These are phyloP conservation scores for Drosophila pruinosa DNA, from an alignment of 1,140 invertebrate species.

Conservation along the genomic window DNA sequence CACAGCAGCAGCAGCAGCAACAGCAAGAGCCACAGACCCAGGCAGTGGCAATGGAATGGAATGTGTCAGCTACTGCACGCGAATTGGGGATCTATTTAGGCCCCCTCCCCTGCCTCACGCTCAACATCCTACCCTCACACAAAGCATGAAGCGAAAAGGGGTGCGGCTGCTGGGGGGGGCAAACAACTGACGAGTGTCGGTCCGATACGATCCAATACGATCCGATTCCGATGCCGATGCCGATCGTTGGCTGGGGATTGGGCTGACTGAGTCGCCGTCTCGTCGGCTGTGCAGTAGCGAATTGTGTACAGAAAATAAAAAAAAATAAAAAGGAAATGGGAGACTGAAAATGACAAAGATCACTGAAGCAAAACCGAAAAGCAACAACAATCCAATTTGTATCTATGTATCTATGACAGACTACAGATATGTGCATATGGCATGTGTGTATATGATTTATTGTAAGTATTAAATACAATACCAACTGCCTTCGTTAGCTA, in stretches of 20 bases:
- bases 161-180: conserved; percentile 40
- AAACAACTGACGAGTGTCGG: conserved; percentile 20
- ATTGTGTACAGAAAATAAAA: conserved; percentile 31
- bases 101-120: background rate
- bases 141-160: conserved; percentile 37
- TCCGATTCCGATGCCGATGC: conserved; percentile 19
- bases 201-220: conserved; percentile 21
- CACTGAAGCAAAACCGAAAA: conserved; percentile 76
- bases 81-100: conserved; percentile 38
- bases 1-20: too few relatives aligned
- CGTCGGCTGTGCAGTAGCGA: conserved; percentile 25
- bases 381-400: conserved; percentile 49
- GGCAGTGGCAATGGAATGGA: conserved; percentile 32
- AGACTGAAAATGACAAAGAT: conserved; percentile 78
- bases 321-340: conserved; percentile 71
- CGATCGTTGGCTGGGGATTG: conserved; percentile 20
- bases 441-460: too few relatives aligned
- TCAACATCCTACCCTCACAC: background rate
- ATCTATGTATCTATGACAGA: conserved; percentile 50
- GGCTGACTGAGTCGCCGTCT: conserved; percentile 1
- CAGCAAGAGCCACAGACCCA: conserved; percentile 34
- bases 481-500: conserved; percentile 16
- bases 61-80: conserved; percentile 56
- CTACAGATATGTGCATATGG: background rate
- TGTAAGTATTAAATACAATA: conserved; percentile 25